Evolutionary conservation across 2,797 vertebrate species (phyloP).

Genomic region (Tokudaia tokunoshimensis): DNA sequence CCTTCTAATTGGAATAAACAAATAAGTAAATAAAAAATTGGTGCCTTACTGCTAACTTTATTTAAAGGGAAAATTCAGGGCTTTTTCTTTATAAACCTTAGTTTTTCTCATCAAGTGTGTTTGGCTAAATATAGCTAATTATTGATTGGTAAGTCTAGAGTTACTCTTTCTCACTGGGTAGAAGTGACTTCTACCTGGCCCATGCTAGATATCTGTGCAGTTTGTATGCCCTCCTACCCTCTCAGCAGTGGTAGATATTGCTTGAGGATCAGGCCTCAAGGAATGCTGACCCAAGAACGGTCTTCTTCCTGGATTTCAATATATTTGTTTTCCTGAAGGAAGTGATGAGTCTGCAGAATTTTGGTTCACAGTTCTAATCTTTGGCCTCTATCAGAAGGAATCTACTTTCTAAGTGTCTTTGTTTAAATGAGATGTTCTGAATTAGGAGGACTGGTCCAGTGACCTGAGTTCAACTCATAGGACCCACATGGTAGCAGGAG

Average conservation of each 20-base stretch:
- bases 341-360: conserved; percentile 54
- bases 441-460: background rate
- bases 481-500: background rate
- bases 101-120: conserved; percentile 33
- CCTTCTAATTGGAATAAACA: conserved; percentile 48
- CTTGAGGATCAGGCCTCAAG: background rate
- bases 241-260: background rate
- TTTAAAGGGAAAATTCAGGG: conserved; percentile 64
- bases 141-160: conserved; percentile 39
- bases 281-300: background rate
- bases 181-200: background rate
- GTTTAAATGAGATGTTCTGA: conserved; percentile 58
- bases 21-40: too few relatives aligned
- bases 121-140: background rate
- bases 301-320: background rate
- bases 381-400: conserved; percentile 45
- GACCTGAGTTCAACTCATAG: background rate
- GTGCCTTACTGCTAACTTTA: conserved; percentile 56
- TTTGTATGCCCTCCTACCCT: background rate
- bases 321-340: conserved; percentile 43
- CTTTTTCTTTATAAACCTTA: conserved; percentile 66
- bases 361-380: conserved; percentile 25
- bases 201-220: background rate
- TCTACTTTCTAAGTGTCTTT: conserved; percentile 46
- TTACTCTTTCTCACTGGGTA: background rate